Evolutionary conservation across 2,888 invertebrate genomes (phyloP), one percentile per base, ranked within the genome.

Genomic region (Sceliomorpha sp.): DNA sequence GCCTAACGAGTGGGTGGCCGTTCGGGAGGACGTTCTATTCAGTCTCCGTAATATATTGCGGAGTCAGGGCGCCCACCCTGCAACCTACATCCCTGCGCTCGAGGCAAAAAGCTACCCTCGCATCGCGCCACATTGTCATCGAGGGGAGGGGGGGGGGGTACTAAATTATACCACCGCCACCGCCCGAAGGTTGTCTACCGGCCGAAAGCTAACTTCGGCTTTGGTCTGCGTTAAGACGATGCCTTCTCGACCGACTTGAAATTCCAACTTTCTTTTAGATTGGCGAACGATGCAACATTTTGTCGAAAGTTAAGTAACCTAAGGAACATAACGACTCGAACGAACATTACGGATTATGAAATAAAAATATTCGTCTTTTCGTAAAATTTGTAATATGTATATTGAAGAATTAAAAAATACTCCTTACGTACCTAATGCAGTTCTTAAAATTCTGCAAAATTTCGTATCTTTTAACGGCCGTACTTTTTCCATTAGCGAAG

Each of bases 81-180:
- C 24, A 29, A 40, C 15, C 45, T 36, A 42, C 58, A 15, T 44
- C 51, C 56, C 59, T 37, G 55, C 17, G 29, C 58, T 37, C 31
- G 42, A 40, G 47, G 55, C 51, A 47, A 59, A 67, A 66, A 66
- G 26, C 29, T 34, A 20, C 20, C 34, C 24, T 7, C 15, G 8
- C 26, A 50, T 66, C 51, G 66, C 68, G 26, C 50, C 40, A 63
- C 71, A 72, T 72, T 74, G 72, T 74, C 74, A 70, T 72, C 64
- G 48, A 47, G 14, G 24, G 12, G 48, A 44, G 63, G 60, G 48
- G 48, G 14, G 24, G 12, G 48, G 47, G 63, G 60, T 56, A 71
- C 74, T 72, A 67, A 74, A 74, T 74, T 74, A 74, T 67, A 51
- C 59, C 56, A 51, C 59, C 56, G 34, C 14, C 31, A 39, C 40